Evolutionary conservation across 2,888 invertebrate genomes (phyloP), one percentile per base, ranked within the genome.

Genomic region (Catocala sponsa): DNA sequence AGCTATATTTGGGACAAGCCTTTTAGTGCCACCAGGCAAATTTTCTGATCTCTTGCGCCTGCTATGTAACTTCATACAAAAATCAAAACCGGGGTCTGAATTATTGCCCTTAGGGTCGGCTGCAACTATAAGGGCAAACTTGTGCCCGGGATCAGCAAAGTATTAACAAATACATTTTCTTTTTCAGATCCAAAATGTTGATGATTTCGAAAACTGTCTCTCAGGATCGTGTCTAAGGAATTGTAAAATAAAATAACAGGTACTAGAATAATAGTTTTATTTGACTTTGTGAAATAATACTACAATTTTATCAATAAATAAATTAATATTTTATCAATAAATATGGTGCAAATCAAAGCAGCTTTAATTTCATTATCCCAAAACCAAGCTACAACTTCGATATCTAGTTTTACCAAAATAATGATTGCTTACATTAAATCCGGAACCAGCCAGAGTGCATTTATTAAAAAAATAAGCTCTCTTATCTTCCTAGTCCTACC

Each of bases 151-250:
- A 38, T 7, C 6, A 38, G 4, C 7, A 38, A 38, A 7, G 9
- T 9, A 38, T 0, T 38, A 38, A 7, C 6, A 38, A 32, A 5
- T 32, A 10, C 6, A 4, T 10, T 43, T 42, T 62, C 53, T 35
- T 63, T 80, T 79, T 56, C 88, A 91, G 91, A 74, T 90, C 38
- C 51, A 75, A 56, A 73, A 64, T 4, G 62, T 80, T 0, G 83
- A 86, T 12, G 87, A 87, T 35, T 79, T 91, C n/a, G 73, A 84
- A 11, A 69, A 59, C 43, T 80, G 82, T 54, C 61, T 80, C 10
- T 61, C 74, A 2, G 67, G 67, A 15, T 25, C 60, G 6, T 90
- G 90, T 65, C 60, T 87, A 5, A 82, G 64, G 62, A 75, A 67
- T 59, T 89, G 87, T 55, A 66, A 74, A 74, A 76, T 54, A 54